A percentile compares a stretch with the other conserved stretches of the same genome.
Conservation (phyloP, 2,888 invertebrate genomes). For the Caenorhabditis sp. region DNA sequence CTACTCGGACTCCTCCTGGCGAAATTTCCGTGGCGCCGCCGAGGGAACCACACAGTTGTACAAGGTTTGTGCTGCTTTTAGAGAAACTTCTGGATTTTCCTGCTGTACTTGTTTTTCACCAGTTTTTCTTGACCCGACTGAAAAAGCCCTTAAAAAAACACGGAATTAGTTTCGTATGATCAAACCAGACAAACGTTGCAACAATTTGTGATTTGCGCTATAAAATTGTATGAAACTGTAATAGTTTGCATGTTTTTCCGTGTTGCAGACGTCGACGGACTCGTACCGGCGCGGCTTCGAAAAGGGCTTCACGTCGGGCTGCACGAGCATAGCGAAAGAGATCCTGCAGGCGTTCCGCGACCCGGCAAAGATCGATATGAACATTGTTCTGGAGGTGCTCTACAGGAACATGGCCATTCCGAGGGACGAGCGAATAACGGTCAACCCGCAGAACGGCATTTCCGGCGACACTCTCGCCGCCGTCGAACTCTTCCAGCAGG, state of each 20-base stretch:
- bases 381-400: constrained; percentile 58
- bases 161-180: no score
- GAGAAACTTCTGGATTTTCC: no score
- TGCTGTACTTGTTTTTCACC: not conserved
- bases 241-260: no score
- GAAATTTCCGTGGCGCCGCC: constrained; percentile 71
- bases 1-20: constrained; percentile 70
- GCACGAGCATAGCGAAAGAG: constrained; percentile 72
- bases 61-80: constrained; percentile 53
- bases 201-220: no score
- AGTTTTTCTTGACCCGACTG: not conserved
- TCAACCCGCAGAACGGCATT: constrained; percentile 8
- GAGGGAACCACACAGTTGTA: constrained; percentile 76
- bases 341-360: constrained; percentile 53
- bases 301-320: constrained; percentile 69
- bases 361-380: constrained; percentile 54
- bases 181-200: no score
- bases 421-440: constrained; percentile 20
- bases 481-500: constrained; percentile 75
- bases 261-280: constrained; percentile 63
- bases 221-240: not conserved
- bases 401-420: constrained; percentile 60
- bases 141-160: not conserved
- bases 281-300: constrained; percentile 69
- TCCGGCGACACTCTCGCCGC: constrained; percentile 59